phyloP scores from a whole-genome alignment of 2,797 vertebrate species.

The Coranthus polyacanthus region DNA sequence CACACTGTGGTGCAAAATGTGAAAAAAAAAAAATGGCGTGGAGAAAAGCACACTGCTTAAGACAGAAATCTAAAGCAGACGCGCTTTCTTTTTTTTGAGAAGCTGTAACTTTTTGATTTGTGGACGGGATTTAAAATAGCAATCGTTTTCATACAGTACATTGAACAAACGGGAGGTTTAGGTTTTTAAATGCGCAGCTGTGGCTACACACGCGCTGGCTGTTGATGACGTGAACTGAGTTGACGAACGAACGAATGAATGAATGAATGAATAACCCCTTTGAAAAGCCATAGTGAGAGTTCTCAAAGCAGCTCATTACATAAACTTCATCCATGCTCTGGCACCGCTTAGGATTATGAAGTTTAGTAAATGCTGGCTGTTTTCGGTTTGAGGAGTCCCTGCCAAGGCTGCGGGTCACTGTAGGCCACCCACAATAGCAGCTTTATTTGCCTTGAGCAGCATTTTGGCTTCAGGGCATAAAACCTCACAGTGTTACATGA shows the following conservation, averaged over 20 bases:
- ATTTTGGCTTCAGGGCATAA: constrained; percentile 66
- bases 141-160: constrained; percentile 39
- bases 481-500: constrained; percentile 71
- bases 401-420: constrained; percentile 81
- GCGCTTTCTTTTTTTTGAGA: not conserved
- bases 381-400: constrained; percentile 73
- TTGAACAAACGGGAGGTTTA: constrained; percentile 37
- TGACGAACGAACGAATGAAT: constrained; percentile 57
- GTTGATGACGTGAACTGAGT: constrained; percentile 48
- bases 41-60: constrained; percentile 12
- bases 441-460: constrained; percentile 83
- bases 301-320: constrained; percentile 59
- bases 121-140: constrained; percentile 15
- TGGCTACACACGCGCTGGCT: constrained; percentile 23
- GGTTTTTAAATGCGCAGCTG: constrained; percentile 51
- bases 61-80: not conserved
- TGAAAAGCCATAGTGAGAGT: constrained; percentile 45
- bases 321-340: constrained; percentile 56
- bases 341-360: constrained; percentile 59
- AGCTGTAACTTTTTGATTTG: constrained; percentile 16
- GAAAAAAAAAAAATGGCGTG: constrained; percentile 15
- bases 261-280: constrained; percentile 66
- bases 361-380: constrained; percentile 41
- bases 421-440: constrained; percentile 84
- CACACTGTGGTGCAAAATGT: constrained; percentile 50